Conservation (phyloP, 1,140 invertebrate species). For the Zaprionus lachaisei region DNA sequence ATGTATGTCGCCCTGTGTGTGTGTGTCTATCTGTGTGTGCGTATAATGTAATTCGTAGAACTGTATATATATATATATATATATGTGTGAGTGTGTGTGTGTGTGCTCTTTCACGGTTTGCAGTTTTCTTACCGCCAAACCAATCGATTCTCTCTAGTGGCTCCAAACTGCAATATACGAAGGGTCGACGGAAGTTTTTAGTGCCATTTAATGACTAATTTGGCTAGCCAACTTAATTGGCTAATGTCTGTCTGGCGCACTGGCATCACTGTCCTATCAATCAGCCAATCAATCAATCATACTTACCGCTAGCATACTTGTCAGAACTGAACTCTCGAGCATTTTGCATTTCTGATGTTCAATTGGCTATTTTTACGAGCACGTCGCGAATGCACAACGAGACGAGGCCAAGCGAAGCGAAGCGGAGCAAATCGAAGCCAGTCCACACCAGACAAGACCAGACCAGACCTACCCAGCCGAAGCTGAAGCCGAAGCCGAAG, state of each 20-base stretch:
- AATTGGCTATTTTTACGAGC: conserved; percentile 52
- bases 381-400: conserved; percentile 5
- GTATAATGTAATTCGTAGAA: conserved; percentile 21
- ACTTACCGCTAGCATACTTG: conserved; percentile 44
- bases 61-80: neutral
- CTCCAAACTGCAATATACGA: conserved; percentile 31
- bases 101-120: conserved; percentile 32
- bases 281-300: conserved; percentile 40
- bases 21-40: neutral
- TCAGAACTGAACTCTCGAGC: conserved; percentile 39
- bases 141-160: conserved; percentile 58
- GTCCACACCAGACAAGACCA: neutral
- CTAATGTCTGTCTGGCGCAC: conserved; percentile 21
- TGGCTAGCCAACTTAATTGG: conserved; percentile 48
- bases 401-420: neutral
- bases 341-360: conserved; percentile 64
- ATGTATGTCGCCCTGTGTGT: conserved; percentile 33
- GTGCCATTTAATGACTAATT: conserved; percentile 76
- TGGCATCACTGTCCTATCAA: neutral
- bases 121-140: conserved; percentile 35
- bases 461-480: neutral
- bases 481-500: neutral
- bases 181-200: conserved; percentile 34
- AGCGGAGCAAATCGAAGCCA: neutral
- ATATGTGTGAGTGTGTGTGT: neutral